These are phyloP conservation scores for Bombyx mandarina DNA, from an alignment of 1,140 invertebrate species.

Conservation along the genomic window DNA sequence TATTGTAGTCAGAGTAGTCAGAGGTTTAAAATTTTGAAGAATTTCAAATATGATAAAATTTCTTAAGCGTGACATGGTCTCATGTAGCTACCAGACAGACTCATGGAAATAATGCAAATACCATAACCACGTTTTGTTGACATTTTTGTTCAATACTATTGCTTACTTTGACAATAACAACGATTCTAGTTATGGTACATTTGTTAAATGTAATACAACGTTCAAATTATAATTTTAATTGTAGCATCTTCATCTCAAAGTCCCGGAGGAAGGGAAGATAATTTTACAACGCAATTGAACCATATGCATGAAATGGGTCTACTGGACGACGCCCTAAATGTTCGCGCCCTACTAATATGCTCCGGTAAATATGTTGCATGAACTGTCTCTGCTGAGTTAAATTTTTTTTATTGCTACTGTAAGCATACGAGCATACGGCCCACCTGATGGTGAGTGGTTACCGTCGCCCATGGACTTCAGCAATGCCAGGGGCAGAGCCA, in stretches of 20 bases:
- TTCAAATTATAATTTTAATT: constrained; percentile 4
- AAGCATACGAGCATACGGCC: no score
- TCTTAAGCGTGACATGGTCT: no score
- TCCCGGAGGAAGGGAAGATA: constrained; percentile 21
- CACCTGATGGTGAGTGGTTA: no score
- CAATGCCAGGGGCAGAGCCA: no score
- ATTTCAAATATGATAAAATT: not conserved
- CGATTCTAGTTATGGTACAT: not conserved
- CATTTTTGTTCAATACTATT: no score
- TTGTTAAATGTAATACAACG: not conserved
- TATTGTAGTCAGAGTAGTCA: not conserved
- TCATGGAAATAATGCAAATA: no score
- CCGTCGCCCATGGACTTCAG: no score
- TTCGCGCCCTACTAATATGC: constrained; percentile 56
- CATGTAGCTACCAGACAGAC: no score
- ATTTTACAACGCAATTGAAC: constrained; percentile 36
- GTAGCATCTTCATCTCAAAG: constrained; percentile 47
- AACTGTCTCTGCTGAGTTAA: no score
- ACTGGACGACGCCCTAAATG: constrained; percentile 51
- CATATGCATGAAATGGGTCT: constrained; percentile 67
- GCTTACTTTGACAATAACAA: no score
- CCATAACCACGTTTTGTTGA: no score
- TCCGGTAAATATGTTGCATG: constrained; percentile 24
- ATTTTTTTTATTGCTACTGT: no score
- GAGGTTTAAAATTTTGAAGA: not conserved